phyloP scores from a whole-genome alignment of 2,113 vertebrate genomes.

The Pleuronectes platessa region DNA sequence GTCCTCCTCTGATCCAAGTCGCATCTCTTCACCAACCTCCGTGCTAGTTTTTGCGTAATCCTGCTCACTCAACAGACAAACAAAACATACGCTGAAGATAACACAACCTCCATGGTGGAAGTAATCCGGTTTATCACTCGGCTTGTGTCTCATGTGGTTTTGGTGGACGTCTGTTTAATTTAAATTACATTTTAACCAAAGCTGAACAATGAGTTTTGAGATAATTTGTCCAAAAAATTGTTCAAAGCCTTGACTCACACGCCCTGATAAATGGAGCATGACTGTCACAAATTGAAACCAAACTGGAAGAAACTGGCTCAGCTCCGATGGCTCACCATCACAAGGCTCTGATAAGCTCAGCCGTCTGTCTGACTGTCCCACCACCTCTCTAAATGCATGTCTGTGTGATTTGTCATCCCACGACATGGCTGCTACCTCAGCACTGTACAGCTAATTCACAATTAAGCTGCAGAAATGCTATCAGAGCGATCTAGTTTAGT shows the following conservation, averaged over 20 bases:
- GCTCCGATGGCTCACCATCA: constrained; percentile 23
- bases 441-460: neutral
- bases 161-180: neutral
- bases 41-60: too few relatives aligned
- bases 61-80: too few relatives aligned
- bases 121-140: neutral
- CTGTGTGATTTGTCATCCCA: constrained; percentile 28
- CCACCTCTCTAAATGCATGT: neutral
- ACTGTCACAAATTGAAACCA: constrained; percentile 10
- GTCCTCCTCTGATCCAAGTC: too few relatives aligned
- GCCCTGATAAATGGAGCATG: neutral
- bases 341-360: constrained; percentile 24
- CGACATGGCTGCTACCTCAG: constrained; percentile 2
- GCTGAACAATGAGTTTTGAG: neutral
- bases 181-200: neutral
- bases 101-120: neutral
- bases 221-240: neutral
- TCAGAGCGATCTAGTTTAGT: neutral
- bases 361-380: neutral
- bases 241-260: neutral
- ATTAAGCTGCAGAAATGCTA: neutral
- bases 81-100: too few relatives aligned
- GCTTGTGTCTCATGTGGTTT: neutral
- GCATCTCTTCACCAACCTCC: too few relatives aligned
- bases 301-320: constrained; percentile 16